Base-by-base conservation (phyloP, 2,797 vertebrate species). In the Parauchenoglanis punctatus region DNA sequence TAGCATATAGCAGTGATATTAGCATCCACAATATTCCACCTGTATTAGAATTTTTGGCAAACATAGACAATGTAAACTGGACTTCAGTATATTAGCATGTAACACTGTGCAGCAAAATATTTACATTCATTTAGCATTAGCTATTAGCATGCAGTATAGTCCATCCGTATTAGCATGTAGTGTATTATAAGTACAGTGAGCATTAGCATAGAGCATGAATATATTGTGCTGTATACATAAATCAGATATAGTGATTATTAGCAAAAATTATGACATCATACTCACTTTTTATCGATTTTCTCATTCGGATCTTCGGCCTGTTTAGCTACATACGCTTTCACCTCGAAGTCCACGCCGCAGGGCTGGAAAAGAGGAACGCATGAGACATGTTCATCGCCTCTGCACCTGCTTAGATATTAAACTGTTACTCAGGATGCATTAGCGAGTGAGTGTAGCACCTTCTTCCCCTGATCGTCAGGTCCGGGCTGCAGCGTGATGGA, bases 301-400 rank as follows among this genome's bases (percentile, higher is more conserved):
- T 98, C 97, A 83, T 98, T 96, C 0, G 96, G 87, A 85, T 96
- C 96, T 89, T 93, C 91, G 81, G 95, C 96, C 10, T 93, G 91
- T 1, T 58, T 93, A 70, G 96, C 95, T 25, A 97, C 94, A 92
- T 96, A 98, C 15, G 95, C 94, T 93, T 97, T 99, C 83, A 98
- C 95, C 90, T 98, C 97, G 18, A 96, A 98, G 93, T 98, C 97
- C 20, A 98, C 96, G 0, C 97, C 97, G 0, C 97, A 98, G 67
- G 97, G 91, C 97, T 98, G 89, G 12, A 49, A 54, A n/a, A 83
- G 40, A 72, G 40, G 31, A 46, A 35, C 65, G 61, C 40, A 80
- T 3, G 6, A 44, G 49, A 70, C 44, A 1, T 23, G 4, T 12
- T 23, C 40, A 7, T 52, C 73, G 63, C 15, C 23, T 46, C 70